A percentile compares a stretch with the other conserved stretches of the same genome.
phyloP scores from a whole-genome alignment of 1,140 invertebrate genomes.

The Pentalonia nigronervosa region DNA sequence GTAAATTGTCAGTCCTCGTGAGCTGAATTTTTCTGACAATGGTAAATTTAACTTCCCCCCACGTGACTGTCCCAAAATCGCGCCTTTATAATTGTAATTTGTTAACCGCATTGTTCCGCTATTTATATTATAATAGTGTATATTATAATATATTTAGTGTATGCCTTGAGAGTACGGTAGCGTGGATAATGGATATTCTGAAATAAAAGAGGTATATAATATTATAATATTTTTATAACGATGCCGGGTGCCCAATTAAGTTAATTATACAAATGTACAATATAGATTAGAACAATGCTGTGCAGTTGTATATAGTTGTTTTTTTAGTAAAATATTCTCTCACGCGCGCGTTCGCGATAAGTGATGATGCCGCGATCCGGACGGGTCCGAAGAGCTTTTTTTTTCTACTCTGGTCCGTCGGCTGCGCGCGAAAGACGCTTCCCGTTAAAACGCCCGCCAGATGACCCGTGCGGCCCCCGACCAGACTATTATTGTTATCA shows the following conservation, averaged over 20 bases:
- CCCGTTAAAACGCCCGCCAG: background rate
- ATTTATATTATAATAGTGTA: background rate
- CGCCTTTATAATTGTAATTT: background rate
- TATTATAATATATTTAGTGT: background rate
- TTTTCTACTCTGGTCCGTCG: background rate
- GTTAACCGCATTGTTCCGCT: background rate
- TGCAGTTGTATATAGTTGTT: background rate
- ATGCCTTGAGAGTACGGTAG: background rate
- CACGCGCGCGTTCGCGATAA: background rate
- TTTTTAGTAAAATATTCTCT: slow-evolving; percentile 3
- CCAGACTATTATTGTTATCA: slow-evolving; percentile 14
- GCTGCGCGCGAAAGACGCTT: background rate
- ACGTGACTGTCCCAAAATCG: background rate
- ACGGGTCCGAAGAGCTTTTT: slow-evolving; percentile 27
- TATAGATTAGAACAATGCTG: slow-evolving; percentile 26
- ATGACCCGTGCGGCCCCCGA: slow-evolving; percentile 24
- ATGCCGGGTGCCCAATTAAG: slow-evolving; percentile 20
- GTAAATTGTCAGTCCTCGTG: too few relatives aligned
- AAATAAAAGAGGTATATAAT: background rate
- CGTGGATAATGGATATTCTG: background rate
- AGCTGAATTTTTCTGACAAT: too few relatives aligned
- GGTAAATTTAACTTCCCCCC: too few relatives aligned
- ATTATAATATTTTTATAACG: background rate
- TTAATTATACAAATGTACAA: background rate
- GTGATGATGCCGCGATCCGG: background rate